Evolutionary conservation across 2,888 invertebrate species (phyloP), one percentile per base, ranked within the genome.

Genomic region (Lasius fuliginosus): DNA sequence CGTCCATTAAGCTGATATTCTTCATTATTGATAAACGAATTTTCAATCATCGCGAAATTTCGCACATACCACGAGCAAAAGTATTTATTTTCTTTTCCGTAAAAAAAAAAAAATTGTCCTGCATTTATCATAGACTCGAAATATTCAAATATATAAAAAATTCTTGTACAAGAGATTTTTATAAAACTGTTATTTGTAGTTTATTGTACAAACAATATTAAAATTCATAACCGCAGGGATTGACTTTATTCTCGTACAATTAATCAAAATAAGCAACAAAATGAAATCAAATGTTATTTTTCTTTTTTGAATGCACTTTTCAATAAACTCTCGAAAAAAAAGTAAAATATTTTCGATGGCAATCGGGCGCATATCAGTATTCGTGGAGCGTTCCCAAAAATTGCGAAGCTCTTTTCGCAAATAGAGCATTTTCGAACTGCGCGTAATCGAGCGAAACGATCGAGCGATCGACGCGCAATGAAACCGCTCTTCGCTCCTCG

Each of bases 1-100:
- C 18, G 27, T 53, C 77, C 40, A 67, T 67, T 67, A 77, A 27
- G 5, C n/a, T 11, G 23, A 23, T n/a, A 23, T 46, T 12, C 8
- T 60, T 71, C 79, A 79, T 79, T 60, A 79, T 46, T 53, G 40
- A 56, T 56, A 67, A 77, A 67, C 36, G 27, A 67, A 67, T 40
- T 56, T 67, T 23, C 23, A 23, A 23, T 23, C 65, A 46, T 58
- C 30, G 18, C 18, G n/a, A 42, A 40, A 40, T 56, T 67, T 56
- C 12, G 18, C 27, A 36, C 36, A 5, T 36, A 33, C 30, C 15
- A n/a, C n/a, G 27, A 69, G n/a, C 6, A 33, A 58, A 60, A 42
- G 46, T 46, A 49, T 58, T 58, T 58, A n/a, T 36, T 56, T 53
- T 27, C 23, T 33, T 53, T 60, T 27, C 18, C 33, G 4, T 3